A percentile compares a stretch with the other conserved stretches of the same genome.
Conservation (phyloP, 2,113 vertebrate species). For the Athene cunicularia region DNA sequence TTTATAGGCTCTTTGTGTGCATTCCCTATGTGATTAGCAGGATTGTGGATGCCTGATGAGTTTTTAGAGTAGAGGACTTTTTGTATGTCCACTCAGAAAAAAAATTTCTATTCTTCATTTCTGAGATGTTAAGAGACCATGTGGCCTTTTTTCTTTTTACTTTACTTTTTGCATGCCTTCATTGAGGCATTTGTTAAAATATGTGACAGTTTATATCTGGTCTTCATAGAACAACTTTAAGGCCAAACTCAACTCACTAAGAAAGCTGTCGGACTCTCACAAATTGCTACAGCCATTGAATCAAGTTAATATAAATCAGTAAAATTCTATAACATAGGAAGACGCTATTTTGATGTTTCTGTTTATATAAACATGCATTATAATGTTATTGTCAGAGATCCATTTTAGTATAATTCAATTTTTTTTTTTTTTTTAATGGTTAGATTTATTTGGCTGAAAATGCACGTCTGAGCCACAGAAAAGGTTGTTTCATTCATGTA, state of each 20-base stretch:
- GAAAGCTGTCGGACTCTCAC: background rate
- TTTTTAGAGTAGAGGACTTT: background rate
- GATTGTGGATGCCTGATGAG: fast-evolving
- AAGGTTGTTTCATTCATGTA: background rate
- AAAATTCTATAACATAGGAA: background rate
- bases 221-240: background rate
- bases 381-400: background rate
- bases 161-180: background rate
- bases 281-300: background rate
- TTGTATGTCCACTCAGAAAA: background rate
- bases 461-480: background rate
- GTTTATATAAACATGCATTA: background rate
- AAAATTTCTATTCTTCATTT: background rate
- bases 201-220: background rate
- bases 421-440: background rate
- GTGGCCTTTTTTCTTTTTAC: background rate
- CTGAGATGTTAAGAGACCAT: background rate
- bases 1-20: background rate
- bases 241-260: background rate
- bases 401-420: background rate
- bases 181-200: background rate
- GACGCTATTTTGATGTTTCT: background rate
- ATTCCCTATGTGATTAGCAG: background rate
- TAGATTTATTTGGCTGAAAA: background rate
- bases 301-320: background rate